Evolutionary conservation across 2,888 invertebrate species (phyloP).

Genomic region (Deroplatys truncata): DNA sequence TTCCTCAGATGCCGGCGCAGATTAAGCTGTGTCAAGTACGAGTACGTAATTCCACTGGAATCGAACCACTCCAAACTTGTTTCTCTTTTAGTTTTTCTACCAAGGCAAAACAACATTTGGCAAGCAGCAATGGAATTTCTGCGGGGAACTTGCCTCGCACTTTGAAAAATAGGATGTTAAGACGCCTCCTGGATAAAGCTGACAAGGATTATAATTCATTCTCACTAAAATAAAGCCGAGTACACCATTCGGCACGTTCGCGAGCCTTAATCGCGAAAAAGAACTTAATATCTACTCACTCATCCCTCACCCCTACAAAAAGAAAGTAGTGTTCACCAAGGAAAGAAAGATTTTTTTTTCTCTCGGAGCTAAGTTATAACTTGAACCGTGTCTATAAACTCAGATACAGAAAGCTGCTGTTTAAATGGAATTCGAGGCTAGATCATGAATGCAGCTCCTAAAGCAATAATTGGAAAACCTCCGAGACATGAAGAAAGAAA

Average conservation of each 20-base stretch:
- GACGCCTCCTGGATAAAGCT: not conserved
- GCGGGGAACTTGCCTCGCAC: not conserved
- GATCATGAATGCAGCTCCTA: no score
- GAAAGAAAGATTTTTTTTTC: not conserved
- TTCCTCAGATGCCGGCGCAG: not conserved
- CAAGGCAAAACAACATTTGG: not conserved
- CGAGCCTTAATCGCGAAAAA: not conserved
- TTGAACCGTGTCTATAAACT: not conserved
- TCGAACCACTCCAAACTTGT: not conserved
- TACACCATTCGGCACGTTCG: not conserved
- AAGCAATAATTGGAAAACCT: no score
- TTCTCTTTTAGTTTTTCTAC: not conserved
- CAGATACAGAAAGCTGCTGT: not conserved
- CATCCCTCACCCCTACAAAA: not conserved
- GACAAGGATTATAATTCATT: not conserved
- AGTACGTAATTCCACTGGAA: not conserved
- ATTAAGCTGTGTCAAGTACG: not conserved
- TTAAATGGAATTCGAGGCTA: no score
- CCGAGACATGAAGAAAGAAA: no score
- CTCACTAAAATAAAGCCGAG: not conserved
- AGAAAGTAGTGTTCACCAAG: not conserved
- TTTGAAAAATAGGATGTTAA: not conserved
- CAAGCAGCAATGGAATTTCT: not conserved
- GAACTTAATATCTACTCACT: not conserved
- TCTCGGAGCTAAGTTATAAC: not conserved